Evolutionary conservation across 2,888 invertebrate species (phyloP), one percentile per base, ranked within the genome.

Genomic region (Apamea anceps): DNA sequence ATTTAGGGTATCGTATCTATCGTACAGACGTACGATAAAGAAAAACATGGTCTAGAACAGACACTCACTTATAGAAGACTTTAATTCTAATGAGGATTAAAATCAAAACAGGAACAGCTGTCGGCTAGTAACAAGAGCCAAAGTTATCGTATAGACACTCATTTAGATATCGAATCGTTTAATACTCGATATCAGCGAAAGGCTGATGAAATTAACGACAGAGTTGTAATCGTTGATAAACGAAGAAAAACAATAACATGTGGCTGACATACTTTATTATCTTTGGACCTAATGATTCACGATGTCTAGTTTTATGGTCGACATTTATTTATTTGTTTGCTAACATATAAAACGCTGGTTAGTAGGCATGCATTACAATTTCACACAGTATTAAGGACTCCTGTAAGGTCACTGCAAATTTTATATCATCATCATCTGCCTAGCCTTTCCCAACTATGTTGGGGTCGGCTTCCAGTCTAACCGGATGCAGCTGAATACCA

Each of bases 171-270:
- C 15, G 4, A 65, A 57, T 42, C 65, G 57, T 66, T 45, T 71
- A 62, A 51, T 45, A 45, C 5, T 28, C 65, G 25, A 62, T 81
- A 87, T 75, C 84, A 45, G 77, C 54, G 42, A 75, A 75, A 75
- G 62, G 68, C 74, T 87, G 86, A 87, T 85, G 86, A 86, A 87
- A 86, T 79, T 54, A 65, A 42, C 57, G 81, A 74, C 65, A 54
- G 2, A 48, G 25, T 87, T 87, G 57, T 63, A 60, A 82, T n/a
- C 57, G 32, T 18, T 60, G 79, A 72, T 70, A 60, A 65, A 65
- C 7, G 21, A 68, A 65, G 10, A n/a, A 45, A 73, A 83, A 82
- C 57, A 83, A 79, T 15, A 63, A 60, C 57, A 78, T 48, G 10
- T 54, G 37, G 7, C 21, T 60, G 25, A 57, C 25, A 12, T 57